Evolutionary conservation across 2,797 vertebrate species (phyloP), one percentile per base, ranked within the genome.

Genomic region (Todus mexicanus): DNA sequence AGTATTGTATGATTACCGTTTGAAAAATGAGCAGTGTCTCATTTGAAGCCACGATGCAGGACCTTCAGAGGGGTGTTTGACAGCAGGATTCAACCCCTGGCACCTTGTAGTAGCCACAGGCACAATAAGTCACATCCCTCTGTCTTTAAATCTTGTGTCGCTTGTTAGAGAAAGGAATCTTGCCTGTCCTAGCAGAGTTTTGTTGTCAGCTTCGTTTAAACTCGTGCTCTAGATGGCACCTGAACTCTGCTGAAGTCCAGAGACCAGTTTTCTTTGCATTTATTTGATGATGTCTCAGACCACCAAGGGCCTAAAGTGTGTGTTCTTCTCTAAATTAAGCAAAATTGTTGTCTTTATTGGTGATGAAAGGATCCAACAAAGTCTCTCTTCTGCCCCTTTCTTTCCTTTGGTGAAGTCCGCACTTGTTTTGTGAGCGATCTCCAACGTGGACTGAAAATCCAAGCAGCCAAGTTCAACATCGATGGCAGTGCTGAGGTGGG

Each of bases 381-480:
- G 20, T 53, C 69, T 91, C 21, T 61, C 29, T 9, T 21, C 50
- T 89, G n/a, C 31, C 29, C 70, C 22, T 61, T 79, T 59, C 31
- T 70, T 83, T 64, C 81, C 38, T 93, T 43, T n/a, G 69, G 7
- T 84, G 5, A 94, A 98, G 98, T 98, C 48, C 98, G 99, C 38
- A 98, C 99, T 19, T 99, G 99, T 94, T 99, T 99, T 56, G 99
- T 99, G 93, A 99, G 99, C 53, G 99, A 99, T 92, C 97, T 99
- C 84, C 98, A 99, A 40, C 97, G 99, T 69, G 99, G 99, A 33
- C 97, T 99, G 37, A 98, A 99, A 96, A 98, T 99, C 94, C 99
- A 99, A 89, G 98, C 98, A 84, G 98, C 99, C 95, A 99, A 99
- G 88, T 99, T 99, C 97, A 99, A 99, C 97, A 96, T 99, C 37